These are phyloP conservation scores for Holcopasites calliopsidis DNA, from an alignment of 1,140 invertebrate species.

Conservation along the genomic window DNA sequence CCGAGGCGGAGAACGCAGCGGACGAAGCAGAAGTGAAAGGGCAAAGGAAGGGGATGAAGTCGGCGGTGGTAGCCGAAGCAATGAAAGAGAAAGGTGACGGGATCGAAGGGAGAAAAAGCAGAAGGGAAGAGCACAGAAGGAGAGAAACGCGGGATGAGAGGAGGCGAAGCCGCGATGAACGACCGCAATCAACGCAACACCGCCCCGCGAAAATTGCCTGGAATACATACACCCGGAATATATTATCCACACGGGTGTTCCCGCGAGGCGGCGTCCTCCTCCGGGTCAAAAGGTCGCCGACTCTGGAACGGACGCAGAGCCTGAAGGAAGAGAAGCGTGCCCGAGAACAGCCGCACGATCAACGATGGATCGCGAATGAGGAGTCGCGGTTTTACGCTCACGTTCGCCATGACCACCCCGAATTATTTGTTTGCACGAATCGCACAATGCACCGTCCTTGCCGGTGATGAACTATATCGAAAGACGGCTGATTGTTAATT, in stretches of 20 bases:
- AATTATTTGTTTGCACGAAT: not conserved
- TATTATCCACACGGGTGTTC: slow-evolving; percentile 72
- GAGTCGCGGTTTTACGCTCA: slow-evolving; percentile 7
- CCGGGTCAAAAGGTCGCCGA: slow-evolving; percentile 61
- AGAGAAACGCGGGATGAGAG: slow-evolving; percentile 39
- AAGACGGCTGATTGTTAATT: slow-evolving; percentile 17
- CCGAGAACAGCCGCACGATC: slow-evolving; percentile 50
- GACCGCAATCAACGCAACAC: slow-evolving; percentile 76
- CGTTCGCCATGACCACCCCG: slow-evolving; percentile 41
- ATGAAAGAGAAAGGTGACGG: slow-evolving; percentile 14
- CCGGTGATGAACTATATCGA: not conserved
- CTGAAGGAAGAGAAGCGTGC: slow-evolving; percentile 61
- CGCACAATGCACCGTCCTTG: not conserved
- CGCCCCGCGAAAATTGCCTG: slow-evolving; percentile 72
- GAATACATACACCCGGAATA: slow-evolving; percentile 72
- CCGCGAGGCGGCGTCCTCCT: slow-evolving; percentile 53
- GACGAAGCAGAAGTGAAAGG: slow-evolving; percentile 29
- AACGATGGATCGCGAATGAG: slow-evolving; percentile 36
- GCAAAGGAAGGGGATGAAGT: slow-evolving; percentile 25
- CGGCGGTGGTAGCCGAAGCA: not conserved
- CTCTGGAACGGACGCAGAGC: slow-evolving; percentile 50
- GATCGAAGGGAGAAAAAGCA: not conserved
- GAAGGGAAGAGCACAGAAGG: slow-evolving; percentile 16
- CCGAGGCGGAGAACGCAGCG: slow-evolving; percentile 10
- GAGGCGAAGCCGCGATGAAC: slow-evolving; percentile 72